Conservation (phyloP, 2,113 vertebrate genomes). For the Tenrec ecaudatus region DNA sequence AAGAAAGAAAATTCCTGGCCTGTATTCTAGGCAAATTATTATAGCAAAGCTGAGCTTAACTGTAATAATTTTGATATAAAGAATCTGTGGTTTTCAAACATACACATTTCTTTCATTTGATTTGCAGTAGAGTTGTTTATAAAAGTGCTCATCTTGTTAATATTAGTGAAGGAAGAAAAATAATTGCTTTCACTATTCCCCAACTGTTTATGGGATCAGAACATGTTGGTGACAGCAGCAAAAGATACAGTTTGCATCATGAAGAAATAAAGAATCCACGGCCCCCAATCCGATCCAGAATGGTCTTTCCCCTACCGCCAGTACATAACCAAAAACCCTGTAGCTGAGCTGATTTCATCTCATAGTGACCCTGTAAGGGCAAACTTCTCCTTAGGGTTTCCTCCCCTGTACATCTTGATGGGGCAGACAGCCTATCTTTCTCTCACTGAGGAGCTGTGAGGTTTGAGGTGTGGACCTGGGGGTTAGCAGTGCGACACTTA, state of each 20-base stretch:
- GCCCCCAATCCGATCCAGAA: no score
- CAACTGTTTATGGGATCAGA: not conserved
- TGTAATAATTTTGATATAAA: not conserved
- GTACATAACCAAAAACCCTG: not conserved
- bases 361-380: no score
- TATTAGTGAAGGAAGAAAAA: conserved; percentile 3
- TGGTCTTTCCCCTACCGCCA: conserved; percentile 4
- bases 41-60: not conserved
- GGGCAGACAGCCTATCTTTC: no score
- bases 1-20: not conserved
- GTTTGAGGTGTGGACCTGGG: no score
- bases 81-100: conserved; percentile 12
- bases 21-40: not conserved
- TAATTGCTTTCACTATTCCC: not conserved
- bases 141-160: conserved; percentile 27
- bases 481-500: no score
- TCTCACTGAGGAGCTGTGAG: no score
- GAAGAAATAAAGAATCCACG: not conserved
- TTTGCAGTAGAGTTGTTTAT: not conserved
- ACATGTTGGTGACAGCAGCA: not conserved
- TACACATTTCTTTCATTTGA: not conserved
- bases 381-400: no score
- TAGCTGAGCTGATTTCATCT: no score
- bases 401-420: no score
- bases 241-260: not conserved